Conservation (phyloP, 1,140 invertebrate species). For the Drosophila leontia region DNA sequence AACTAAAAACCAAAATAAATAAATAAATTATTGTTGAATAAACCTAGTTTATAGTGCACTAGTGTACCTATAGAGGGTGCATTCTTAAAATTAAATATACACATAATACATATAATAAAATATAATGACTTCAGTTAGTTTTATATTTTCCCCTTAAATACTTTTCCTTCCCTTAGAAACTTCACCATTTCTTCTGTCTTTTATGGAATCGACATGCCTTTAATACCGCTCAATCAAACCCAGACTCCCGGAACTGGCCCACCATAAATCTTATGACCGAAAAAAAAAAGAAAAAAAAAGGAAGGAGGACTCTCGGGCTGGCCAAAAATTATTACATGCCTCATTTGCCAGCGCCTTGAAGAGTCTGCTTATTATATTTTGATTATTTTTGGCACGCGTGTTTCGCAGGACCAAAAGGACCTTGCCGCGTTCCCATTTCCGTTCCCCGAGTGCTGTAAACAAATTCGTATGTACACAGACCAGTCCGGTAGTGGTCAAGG, state of each 20-base stretch:
- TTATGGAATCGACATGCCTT: background rate
- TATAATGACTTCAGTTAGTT: no score
- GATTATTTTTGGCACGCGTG: constrained; percentile 79
- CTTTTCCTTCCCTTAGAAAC: no score
- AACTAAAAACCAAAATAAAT: background rate
- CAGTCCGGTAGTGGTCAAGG: constrained; percentile 25
- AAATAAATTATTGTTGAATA: background rate
- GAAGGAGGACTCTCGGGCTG: background rate
- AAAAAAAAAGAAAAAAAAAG: constrained; percentile 3
- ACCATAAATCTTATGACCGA: constrained; percentile 46
- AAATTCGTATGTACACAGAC: constrained; percentile 67
- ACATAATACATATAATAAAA: no score
- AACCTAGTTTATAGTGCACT: background rate
- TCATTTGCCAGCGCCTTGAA: constrained; percentile 78
- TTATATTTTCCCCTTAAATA: background rate
- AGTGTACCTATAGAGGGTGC: no score
- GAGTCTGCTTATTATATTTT: constrained; percentile 79
- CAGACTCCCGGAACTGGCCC: constrained; percentile 15
- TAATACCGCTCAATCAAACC: constrained; percentile 11
- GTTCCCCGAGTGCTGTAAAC: constrained; percentile 62
- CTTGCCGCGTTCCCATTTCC: constrained; percentile 11
- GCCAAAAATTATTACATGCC: constrained; percentile 73
- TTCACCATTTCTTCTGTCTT: background rate
- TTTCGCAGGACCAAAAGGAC: constrained; percentile 16
- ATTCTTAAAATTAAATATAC: no score